These are phyloP conservation scores for Vollenhovia emeryi DNA, from an alignment of 1,140 invertebrate genomes.

Conservation along the genomic window DNA sequence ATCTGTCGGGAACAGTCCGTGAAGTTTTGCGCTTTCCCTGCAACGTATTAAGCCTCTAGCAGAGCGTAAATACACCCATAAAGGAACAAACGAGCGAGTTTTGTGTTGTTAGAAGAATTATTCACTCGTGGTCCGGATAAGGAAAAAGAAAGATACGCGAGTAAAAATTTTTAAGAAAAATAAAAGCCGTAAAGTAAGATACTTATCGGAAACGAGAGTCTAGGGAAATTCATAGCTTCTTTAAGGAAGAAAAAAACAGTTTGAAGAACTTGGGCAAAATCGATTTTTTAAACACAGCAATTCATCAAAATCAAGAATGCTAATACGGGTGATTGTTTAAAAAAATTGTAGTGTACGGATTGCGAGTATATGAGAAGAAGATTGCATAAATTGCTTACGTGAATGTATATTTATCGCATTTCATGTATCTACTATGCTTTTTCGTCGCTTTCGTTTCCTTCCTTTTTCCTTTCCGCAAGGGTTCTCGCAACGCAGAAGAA, in stretches of 20 bases:
- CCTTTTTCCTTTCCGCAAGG: not conserved
- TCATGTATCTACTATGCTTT: not conserved
- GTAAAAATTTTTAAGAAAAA: not conserved
- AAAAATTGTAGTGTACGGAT: not conserved
- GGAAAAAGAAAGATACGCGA: not conserved
- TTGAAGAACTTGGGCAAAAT: not conserved
- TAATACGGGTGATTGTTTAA: not conserved
- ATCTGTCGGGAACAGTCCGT: conserved; percentile 42
- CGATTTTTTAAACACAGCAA: not conserved
- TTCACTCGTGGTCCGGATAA: not conserved
- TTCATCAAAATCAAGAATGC: not conserved
- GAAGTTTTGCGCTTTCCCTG: conserved; percentile 39
- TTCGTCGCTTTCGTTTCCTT: not conserved
- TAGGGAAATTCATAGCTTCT: not conserved
- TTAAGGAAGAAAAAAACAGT: not conserved
- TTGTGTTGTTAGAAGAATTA: conserved; percentile 13
- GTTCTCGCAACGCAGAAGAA: not conserved
- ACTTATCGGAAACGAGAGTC: not conserved
- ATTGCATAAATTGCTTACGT: not conserved
- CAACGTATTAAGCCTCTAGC: conserved; percentile 39
- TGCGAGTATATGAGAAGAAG: not conserved
- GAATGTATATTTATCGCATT: not conserved
- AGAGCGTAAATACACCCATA: conserved; percentile 41
- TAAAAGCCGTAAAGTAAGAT: not conserved
- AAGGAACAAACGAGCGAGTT: conserved; percentile 16